These are phyloP conservation scores for Cairina moschata DNA, from an alignment of 2,113 vertebrate genomes.

Conservation along the genomic window DNA sequence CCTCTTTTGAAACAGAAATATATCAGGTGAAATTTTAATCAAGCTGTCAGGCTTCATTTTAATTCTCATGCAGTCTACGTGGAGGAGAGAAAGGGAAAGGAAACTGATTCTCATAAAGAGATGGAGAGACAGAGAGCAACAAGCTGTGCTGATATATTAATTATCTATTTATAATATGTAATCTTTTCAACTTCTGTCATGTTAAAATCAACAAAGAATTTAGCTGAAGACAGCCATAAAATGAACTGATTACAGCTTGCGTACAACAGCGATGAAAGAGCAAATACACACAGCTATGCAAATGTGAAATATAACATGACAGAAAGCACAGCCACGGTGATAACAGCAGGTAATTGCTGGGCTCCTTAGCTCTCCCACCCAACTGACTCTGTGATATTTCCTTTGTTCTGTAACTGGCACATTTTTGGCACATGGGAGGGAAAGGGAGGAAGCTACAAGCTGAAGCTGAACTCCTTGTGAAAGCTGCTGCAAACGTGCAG, in stretches of 20 bases:
- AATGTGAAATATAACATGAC: slow-evolving; percentile 20
- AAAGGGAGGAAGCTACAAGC: not conserved
- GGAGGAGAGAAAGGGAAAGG: slow-evolving; percentile 30
- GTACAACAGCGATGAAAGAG: not conserved
- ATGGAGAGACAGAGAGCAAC: slow-evolving; percentile 40
- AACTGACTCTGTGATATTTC: not conserved
- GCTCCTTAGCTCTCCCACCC: not conserved
- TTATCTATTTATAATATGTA: slow-evolving; percentile 55
- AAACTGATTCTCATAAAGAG: slow-evolving; percentile 36
- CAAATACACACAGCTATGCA: not conserved
- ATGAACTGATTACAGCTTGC: slow-evolving; percentile 26
- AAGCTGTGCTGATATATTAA: slow-evolving; percentile 46
- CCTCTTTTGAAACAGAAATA: slow-evolving; percentile 22
- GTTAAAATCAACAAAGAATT: slow-evolving; percentile 61
- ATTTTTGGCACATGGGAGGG: not conserved
- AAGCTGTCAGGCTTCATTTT: slow-evolving; percentile 56
- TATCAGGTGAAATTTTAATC: slow-evolving; percentile 59
- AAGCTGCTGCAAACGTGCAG: not conserved
- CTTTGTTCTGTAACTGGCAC: not conserved
- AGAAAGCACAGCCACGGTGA: not conserved
- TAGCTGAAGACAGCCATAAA: slow-evolving; percentile 41
- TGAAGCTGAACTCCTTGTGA: not conserved
- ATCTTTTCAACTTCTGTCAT: slow-evolving; percentile 64
- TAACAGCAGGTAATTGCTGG: slow-evolving; percentile 30
- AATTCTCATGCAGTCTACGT: slow-evolving; percentile 20